phyloP scores from a whole-genome alignment of 1,140 invertebrate genomes.

The Neodiprion fabricii region DNA sequence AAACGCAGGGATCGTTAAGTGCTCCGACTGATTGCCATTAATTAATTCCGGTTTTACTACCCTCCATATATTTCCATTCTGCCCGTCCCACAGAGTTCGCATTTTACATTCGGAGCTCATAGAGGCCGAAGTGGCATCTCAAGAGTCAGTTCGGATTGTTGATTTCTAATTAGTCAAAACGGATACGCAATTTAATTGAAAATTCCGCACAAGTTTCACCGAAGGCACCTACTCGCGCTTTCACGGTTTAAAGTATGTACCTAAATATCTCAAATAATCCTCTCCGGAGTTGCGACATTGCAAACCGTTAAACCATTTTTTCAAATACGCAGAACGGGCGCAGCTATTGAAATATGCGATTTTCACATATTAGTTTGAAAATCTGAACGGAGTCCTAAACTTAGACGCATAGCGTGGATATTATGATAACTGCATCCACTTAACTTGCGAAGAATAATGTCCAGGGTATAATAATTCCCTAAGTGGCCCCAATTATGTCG shows the following conservation, averaged over 20 bases:
- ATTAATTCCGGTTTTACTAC: conserved; percentile 32
- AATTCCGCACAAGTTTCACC: background rate
- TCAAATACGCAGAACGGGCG: background rate
- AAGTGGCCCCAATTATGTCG: too few species aligned
- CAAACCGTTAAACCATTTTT: background rate
- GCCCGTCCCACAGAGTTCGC: background rate
- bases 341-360: too few species aligned
- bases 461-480: too few species aligned
- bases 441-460: too few species aligned
- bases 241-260: too few species aligned
- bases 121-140: background rate
- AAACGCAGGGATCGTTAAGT: conserved; percentile 24
- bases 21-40: conserved; percentile 30
- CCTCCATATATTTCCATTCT: conserved; percentile 10
- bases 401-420: too few species aligned
- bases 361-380: too few species aligned
- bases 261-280: too few species aligned
- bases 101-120: conserved; percentile 5
- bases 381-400: too few species aligned
- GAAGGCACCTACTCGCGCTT: background rate
- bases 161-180: background rate
- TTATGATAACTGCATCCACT: too few species aligned
- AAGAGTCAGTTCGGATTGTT: background rate
- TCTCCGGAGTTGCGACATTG: too few species aligned
- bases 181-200: background rate